Evolutionary conservation across 2,888 invertebrate genomes (phyloP), one percentile per base, ranked within the genome.

Genomic region (Dione juno): DNA sequence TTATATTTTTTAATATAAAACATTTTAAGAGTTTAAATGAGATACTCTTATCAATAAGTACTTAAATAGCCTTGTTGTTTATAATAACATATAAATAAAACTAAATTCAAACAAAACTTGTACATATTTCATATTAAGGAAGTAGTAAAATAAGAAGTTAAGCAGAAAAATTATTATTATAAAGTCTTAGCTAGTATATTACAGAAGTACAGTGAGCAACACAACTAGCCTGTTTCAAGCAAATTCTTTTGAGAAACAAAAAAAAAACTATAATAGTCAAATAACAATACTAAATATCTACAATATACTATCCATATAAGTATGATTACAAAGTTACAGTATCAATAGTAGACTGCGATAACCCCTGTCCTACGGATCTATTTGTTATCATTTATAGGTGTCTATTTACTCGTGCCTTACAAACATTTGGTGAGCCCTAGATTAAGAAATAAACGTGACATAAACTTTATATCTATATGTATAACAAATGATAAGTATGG

Each of bases 371-470:
- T 5, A 57, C 54, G 16, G 54, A 57, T 57, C 16, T 57, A 16
- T 57, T 57, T 37, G n/a, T 57, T 57, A 57, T 57, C 54, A 57
- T 1, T 16, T 6, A 57, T 16, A 57, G 54, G 54, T 57, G 54
- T 16, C 54, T 16, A 57, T 57, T 57, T 57, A 57, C 37, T 57
- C 37, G 35, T 57, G 54, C 37, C 37, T n/a, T 10, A n/a, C 16
- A 16, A 57, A 11, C 16, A n/a, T 57, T n/a, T 16, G 37, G 35
- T 0, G 14, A 28, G 8, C 28, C 21, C 14, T 35, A n/a, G 1
- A n/a, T 54, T 14, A 35, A 35, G 9, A 35, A 53, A 9, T 53
- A 53, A 35, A 53, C 35, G 16, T 8, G 9, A 48, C 10, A 50
- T 5, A 19, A 50, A 50, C 16, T 50, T 5, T 50, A 48, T 48